Evolutionary conservation across 1,140 invertebrate genomes (phyloP).

Genomic region (Scaptodrosophila lebanonensis): DNA sequence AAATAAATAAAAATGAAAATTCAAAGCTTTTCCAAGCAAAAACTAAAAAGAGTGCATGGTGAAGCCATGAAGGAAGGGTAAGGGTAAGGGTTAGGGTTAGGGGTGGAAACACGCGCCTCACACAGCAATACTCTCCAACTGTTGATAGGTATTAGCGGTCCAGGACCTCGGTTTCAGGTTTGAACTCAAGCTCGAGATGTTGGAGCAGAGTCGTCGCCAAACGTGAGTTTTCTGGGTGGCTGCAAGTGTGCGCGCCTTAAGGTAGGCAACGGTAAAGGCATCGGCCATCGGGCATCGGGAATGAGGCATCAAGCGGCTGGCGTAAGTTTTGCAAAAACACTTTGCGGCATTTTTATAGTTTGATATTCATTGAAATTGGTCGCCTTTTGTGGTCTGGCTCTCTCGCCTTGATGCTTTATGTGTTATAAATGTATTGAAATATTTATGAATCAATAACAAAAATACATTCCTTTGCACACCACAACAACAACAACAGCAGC

Average conservation of each 20-base stretch:
- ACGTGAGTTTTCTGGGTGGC: no score
- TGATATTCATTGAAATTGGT: slow-evolving; percentile 75
- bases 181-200: no score
- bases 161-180: no score
- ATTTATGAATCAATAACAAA: slow-evolving; percentile 70
- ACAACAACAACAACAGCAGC: slow-evolving; percentile 32
- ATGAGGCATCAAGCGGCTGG: no score
- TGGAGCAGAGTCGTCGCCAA: no score
- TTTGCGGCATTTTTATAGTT: slow-evolving; percentile 75
- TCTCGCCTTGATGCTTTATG: slow-evolving; percentile 19
- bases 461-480: not conserved
- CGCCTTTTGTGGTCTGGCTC: slow-evolving; percentile 13
- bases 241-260: no score
- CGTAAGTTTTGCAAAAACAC: slow-evolving; percentile 69
- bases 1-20: slow-evolving; percentile 75
- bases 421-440: slow-evolving; percentile 66
- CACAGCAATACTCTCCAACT: slow-evolving; percentile 48
- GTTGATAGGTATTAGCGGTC: slow-evolving; percentile 64
- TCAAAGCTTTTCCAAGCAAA: no score
- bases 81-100: no score
- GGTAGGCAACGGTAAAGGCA: no score
- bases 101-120: slow-evolving; percentile 36
- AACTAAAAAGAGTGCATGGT: no score
- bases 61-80: no score
- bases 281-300: no score